Evolutionary conservation across 2,888 invertebrate genomes (phyloP).

Genomic region (Drosophila neonasuta): DNA sequence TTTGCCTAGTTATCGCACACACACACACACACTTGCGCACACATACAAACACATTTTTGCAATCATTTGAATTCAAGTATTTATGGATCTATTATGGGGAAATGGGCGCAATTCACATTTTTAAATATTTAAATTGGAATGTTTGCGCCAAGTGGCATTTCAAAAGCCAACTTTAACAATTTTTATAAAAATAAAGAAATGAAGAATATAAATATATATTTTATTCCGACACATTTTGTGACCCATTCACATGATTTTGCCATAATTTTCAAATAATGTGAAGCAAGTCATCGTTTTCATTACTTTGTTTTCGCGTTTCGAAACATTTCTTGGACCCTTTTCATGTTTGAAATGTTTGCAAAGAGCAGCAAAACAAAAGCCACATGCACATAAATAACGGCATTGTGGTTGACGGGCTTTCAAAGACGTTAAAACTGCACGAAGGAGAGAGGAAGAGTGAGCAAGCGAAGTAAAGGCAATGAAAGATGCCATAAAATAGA

Average conservation of each 20-base stretch:
- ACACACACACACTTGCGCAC: conserved; percentile 5
- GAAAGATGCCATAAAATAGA: conserved; percentile 61
- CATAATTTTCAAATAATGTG: conserved; percentile 52
- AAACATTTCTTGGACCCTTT: conserved; percentile 56
- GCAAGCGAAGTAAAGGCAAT: conserved; percentile 17
- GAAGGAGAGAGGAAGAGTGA: not conserved
- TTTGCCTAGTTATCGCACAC: conserved; percentile 43
- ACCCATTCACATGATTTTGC: conserved; percentile 52
- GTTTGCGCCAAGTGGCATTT: not conserved
- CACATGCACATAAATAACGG: conserved; percentile 69
- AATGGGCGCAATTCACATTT: conserved; percentile 1
- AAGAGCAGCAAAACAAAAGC: conserved; percentile 65
- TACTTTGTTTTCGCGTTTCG: conserved; percentile 12
- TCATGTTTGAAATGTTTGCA: conserved; percentile 37
- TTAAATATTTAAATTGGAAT: conserved; percentile 11
- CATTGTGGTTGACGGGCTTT: conserved; percentile 64
- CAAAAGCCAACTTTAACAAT: not conserved
- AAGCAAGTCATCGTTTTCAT: conserved; percentile 43
- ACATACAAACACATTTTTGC: not conserved
- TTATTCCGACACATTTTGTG: conserved; percentile 4
- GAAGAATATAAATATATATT: too few relatives aligned
- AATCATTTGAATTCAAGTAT: conserved; percentile 20
- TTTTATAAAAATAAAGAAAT: not conserved
- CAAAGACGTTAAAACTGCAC: conserved; percentile 51
- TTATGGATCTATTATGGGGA: conserved; percentile 3